These are phyloP conservation scores for Miltochrista miniata DNA, from an alignment of 2,888 invertebrate species.

Conservation along the genomic window DNA sequence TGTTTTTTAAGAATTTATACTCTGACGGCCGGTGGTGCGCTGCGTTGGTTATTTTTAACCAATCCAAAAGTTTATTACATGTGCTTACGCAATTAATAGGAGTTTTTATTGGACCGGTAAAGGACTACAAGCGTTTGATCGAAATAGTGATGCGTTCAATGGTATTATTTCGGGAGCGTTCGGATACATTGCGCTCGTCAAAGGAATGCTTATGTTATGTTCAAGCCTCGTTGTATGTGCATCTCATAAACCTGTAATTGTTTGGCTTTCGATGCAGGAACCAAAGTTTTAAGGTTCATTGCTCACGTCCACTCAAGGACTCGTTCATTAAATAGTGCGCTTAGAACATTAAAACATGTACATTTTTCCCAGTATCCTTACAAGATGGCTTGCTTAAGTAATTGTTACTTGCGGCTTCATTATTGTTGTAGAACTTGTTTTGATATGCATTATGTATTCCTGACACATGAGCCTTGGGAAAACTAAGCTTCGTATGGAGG, in stretches of 20 bases:
- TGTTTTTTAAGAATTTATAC: conserved; percentile 82
- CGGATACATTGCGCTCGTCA: conserved; percentile 17
- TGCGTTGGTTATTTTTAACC: conserved; percentile 77
- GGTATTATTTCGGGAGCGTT: conserved; percentile 52
- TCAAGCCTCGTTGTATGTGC: conserved; percentile 23
- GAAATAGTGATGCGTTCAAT: conserved; percentile 47
- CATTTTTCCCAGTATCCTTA: background rate
- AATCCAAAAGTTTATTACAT: conserved; percentile 80
- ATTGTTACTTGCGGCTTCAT: too few species aligned
- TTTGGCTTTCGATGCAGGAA: conserved; percentile 18
- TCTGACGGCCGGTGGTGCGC: conserved; percentile 60
- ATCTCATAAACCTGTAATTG: conserved; percentile 29
- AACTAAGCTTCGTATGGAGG: too few species aligned
- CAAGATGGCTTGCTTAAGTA: too few species aligned
- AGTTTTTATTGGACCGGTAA: conserved; percentile 80
- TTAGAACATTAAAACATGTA: background rate
- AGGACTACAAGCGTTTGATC: conserved; percentile 75
- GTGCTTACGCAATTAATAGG: conserved; percentile 81
- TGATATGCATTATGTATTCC: too few species aligned
- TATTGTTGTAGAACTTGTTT: too few species aligned
- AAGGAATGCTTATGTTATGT: conserved; percentile 22
- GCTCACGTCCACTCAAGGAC: conserved; percentile 9
- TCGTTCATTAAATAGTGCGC: background rate
- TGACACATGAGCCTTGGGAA: too few species aligned
- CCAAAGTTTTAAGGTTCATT: conserved; percentile 9